phyloP scores from a whole-genome alignment of 1,140 invertebrate species.

The Trigoniulus corallinus region DNA sequence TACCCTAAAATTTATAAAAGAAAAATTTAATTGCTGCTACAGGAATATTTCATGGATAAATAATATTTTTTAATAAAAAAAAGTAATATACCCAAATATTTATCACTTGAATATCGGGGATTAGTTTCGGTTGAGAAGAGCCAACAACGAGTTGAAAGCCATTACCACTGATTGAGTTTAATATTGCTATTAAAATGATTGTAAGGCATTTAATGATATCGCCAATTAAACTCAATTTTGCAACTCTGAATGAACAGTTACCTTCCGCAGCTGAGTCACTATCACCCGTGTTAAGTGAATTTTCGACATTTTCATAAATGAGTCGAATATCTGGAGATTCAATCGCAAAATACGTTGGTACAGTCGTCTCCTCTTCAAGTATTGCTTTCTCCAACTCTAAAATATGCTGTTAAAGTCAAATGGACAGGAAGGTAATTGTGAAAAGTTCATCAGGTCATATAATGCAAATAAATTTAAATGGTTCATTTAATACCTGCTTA shows the following conservation, averaged over 20 bases:
- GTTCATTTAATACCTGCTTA: slow-evolving; percentile 39
- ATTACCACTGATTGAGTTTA: slow-evolving; percentile 76
- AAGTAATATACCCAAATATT: slow-evolving; percentile 37
- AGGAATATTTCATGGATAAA: slow-evolving; percentile 7
- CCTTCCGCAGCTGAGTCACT: slow-evolving; percentile 25
- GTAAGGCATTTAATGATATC: too few relatives aligned
- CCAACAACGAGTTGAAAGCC: slow-evolving; percentile 71
- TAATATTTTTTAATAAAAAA: not conserved
- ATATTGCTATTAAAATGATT: slow-evolving; percentile 37
- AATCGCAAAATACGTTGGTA: slow-evolving; percentile 76
- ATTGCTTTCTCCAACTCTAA: slow-evolving; percentile 59
- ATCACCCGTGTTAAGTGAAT: slow-evolving; percentile 31
- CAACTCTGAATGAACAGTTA: too few relatives aligned
- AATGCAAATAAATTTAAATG: not conserved
- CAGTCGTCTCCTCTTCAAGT: slow-evolving; percentile 54
- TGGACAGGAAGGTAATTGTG: too few relatives aligned
- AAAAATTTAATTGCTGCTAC: slow-evolving; percentile 8
- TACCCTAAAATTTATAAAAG: slow-evolving; percentile 46
- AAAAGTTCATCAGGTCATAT: not conserved
- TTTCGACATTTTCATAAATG: slow-evolving; percentile 56
- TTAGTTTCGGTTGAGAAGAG: slow-evolving; percentile 45
- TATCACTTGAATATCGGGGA: slow-evolving; percentile 60
- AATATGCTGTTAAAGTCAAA: slow-evolving; percentile 7
- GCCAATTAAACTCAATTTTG: too few relatives aligned
- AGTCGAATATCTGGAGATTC: slow-evolving; percentile 50